phyloP scores from a whole-genome alignment of 2,888 invertebrate genomes.

The Synanthedon myopaeformis region DNA sequence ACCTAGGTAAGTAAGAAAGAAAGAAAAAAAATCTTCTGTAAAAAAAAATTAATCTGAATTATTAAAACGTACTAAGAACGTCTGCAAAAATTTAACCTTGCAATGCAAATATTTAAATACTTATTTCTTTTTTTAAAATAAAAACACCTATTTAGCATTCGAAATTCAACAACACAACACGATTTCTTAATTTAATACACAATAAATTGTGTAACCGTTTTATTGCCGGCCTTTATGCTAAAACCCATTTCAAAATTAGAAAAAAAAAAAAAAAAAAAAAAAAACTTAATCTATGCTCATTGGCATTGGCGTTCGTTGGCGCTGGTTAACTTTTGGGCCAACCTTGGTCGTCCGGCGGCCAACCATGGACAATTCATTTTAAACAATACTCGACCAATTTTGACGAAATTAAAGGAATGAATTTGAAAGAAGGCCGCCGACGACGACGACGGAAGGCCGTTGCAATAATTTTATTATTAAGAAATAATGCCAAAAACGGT shows the following conservation, averaged over 20 bases:
- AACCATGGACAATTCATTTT: constrained; percentile 8
- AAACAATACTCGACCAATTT: constrained; percentile 10
- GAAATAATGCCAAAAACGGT: constrained; percentile 17
- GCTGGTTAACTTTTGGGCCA: neutral
- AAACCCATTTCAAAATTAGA: neutral
- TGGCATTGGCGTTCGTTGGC: neutral
- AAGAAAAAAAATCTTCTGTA: too few species aligned
- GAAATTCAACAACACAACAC: too few species aligned
- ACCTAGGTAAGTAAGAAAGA: too few species aligned
- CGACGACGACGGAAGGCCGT: constrained; percentile 9
- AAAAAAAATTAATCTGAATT: too few species aligned
- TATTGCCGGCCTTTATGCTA: neutral
- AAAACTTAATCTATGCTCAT: neutral
- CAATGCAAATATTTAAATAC: too few species aligned
- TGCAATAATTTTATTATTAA: constrained; percentile 14
- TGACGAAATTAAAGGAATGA: constrained; percentile 8
- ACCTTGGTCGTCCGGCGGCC: neutral
- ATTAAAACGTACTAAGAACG: too few species aligned
- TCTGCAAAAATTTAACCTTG: too few species aligned
- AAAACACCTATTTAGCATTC: too few species aligned
- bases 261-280: neutral
- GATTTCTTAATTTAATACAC: too few species aligned
- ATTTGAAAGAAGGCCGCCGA: constrained; percentile 16
- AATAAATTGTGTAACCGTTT: neutral
- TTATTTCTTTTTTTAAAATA: too few species aligned